phyloP scores from a whole-genome alignment of 92 coral and sea anemone genomes.

The Parazoanthus atlanticus region DNA sequence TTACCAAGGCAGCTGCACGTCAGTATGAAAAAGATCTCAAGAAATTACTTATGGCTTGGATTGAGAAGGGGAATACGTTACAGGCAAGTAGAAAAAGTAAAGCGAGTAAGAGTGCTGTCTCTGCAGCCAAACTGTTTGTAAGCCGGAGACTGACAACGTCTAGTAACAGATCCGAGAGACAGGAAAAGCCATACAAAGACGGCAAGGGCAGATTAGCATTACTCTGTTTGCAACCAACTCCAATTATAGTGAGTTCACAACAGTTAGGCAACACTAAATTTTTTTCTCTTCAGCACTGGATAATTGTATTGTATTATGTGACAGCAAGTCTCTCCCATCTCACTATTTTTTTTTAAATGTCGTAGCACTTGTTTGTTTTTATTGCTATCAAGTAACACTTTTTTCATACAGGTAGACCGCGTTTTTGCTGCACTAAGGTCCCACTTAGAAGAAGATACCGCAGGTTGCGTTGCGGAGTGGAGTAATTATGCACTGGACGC shows the following conservation, averaged over 20 bases:
- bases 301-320: too few relatives aligned
- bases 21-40: slow-evolving; percentile 66
- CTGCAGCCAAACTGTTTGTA: not conserved
- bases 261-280: not conserved
- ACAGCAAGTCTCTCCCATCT: not conserved
- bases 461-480: slow-evolving; percentile 8
- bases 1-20: slow-evolving; percentile 53
- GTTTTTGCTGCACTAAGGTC: not conserved
- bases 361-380: too few relatives aligned
- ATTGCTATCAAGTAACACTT: not conserved
- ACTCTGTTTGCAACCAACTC: not conserved
- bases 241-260: not conserved
- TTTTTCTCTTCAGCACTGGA: too few relatives aligned
- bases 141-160: not conserved
- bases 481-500: not conserved
- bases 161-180: not conserved
- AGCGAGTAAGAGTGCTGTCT: not conserved
- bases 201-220: not conserved
- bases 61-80: slow-evolving; percentile 15
- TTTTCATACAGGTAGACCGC: slow-evolving; percentile 13
- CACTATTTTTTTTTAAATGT: too few relatives aligned
- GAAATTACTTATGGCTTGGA: slow-evolving; percentile 57
- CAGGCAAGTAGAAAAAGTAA: slow-evolving; percentile 44
- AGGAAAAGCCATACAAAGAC: too few relatives aligned
- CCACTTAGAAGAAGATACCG: not conserved